These are phyloP conservation scores for Eurypyga helias DNA, from an alignment of 2,113 vertebrate species.

Conservation along the genomic window DNA sequence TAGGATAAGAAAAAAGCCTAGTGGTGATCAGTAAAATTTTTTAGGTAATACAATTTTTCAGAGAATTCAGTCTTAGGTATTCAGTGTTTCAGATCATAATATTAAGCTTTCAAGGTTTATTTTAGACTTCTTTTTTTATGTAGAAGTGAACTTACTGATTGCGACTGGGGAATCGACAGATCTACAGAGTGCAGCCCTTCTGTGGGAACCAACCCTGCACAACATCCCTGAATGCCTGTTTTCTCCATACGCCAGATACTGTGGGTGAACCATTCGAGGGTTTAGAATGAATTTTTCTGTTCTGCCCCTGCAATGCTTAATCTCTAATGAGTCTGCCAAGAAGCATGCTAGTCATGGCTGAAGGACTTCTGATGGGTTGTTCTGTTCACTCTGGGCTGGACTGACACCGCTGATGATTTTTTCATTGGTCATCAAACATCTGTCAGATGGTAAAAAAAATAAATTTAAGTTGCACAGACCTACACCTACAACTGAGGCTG, in stretches of 20 bases:
- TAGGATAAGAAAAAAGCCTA: background rate
- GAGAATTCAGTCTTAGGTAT: background rate
- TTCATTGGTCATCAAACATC: background rate
- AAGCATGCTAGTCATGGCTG: background rate
- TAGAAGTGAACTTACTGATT: background rate
- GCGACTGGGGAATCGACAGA: too few species aligned
- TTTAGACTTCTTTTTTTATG: background rate
- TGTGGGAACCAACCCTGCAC: background rate
- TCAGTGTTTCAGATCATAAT: background rate
- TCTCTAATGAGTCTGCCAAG: background rate
- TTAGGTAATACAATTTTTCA: background rate
- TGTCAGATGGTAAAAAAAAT: background rate
- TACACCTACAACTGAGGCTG: background rate
- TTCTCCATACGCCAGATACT: fast-evolving
- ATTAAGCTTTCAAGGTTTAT: background rate
- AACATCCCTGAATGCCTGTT: fast-evolving
- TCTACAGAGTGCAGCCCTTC: background rate
- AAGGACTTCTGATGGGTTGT: background rate
- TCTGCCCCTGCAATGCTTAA: background rate
- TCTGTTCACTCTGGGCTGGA: background rate
- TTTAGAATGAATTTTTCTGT: background rate
- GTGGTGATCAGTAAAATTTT: background rate
- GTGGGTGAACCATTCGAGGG: background rate
- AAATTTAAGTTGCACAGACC: background rate
- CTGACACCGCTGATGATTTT: background rate